Evolutionary conservation across 2,888 invertebrate genomes (phyloP).

Genomic region (Caenorhabditis uteleia): DNA sequence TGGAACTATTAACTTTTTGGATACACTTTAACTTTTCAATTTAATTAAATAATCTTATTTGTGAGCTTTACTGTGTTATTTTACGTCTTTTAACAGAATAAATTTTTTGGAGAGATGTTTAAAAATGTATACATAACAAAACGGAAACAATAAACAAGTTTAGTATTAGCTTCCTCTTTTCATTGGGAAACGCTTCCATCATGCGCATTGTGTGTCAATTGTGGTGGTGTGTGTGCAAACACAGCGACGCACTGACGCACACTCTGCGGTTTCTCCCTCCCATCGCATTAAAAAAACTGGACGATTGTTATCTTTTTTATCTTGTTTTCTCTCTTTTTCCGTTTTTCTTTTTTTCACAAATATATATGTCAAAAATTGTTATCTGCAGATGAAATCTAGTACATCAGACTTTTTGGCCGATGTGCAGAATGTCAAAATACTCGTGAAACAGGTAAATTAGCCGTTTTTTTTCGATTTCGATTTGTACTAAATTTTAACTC

Average conservation of each 20-base stretch:
- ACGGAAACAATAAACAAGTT: no score
- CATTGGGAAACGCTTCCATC: no score
- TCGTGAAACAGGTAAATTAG: slow-evolving; percentile 33
- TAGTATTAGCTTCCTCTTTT: no score
- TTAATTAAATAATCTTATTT: no score
- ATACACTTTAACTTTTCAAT: no score
- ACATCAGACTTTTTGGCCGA: slow-evolving; percentile 42
- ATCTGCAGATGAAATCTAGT: slow-evolving; percentile 38
- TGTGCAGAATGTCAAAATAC: slow-evolving; percentile 41
- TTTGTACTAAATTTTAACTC: neutral
- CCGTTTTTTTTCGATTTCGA: neutral
- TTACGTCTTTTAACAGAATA: no score
- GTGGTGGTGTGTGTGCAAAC: neutral
- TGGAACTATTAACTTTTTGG: no score
- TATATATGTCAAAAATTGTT: neutral
- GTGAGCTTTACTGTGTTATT: no score
- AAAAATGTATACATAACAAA: no score
- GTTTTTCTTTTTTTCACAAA: slow-evolving; percentile 4
- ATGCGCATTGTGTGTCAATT: no score
- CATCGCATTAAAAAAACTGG: no score
- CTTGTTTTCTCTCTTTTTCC: slow-evolving; percentile 12
- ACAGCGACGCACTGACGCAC: neutral
- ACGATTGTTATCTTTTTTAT: slow-evolving; percentile 8
- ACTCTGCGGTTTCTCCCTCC: neutral
- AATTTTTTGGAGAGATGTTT: no score